phyloP scores from a whole-genome alignment of 1,140 invertebrate species.

The Ceratoteleas bidentatus region DNA sequence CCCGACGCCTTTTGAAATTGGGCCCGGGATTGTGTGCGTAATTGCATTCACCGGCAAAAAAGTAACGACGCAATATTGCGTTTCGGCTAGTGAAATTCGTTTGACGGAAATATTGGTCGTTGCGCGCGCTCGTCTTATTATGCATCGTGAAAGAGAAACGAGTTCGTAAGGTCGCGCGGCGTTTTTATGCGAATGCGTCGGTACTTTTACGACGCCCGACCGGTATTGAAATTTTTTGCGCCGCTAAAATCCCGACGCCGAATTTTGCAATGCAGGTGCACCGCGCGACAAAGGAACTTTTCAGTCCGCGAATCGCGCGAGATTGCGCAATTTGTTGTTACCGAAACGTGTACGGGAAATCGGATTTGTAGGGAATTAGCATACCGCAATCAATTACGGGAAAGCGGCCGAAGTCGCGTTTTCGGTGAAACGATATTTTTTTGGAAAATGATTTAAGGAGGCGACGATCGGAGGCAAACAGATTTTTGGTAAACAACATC shows the following conservation, averaged over 20 bases:
- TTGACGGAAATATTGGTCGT: constrained; percentile 63
- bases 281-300: no score
- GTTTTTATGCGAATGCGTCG: constrained; percentile 63
- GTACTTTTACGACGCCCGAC: constrained; percentile 57
- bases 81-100: constrained; percentile 65
- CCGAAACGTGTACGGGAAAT: no score
- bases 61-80: constrained; percentile 72
- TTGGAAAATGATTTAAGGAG: no score
- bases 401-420: no score
- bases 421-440: no score
- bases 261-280: constrained; percentile 50
- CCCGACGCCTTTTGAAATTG: constrained; percentile 42
- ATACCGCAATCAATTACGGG: no score
- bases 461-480: no score
- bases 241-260: constrained; percentile 26
- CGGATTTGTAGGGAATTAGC: no score
- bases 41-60: constrained; percentile 74
- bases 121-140: constrained; percentile 57
- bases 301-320: no score
- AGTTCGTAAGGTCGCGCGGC: constrained; percentile 65
- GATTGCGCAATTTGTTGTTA: no score
- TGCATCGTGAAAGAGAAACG: constrained; percentile 67
- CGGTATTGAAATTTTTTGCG: constrained; percentile 61
- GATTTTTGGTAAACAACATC: no score
- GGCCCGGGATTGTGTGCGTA: constrained; percentile 68